Base-by-base conservation (phyloP, 2,888 invertebrate genomes). In the Polydrusus tereticollis region DNA sequence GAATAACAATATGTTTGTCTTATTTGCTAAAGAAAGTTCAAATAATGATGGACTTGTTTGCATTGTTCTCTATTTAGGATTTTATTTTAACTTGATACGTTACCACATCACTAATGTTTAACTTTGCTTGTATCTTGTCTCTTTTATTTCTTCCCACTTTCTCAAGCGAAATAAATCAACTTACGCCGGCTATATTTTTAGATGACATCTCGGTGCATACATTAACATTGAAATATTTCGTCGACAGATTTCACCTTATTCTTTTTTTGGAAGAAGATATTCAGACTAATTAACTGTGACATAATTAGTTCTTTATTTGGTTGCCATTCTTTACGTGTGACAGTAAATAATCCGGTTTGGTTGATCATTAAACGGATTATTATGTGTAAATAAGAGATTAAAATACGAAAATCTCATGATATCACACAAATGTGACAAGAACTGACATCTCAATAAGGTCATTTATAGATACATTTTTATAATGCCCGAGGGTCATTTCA, bases 271-370 rank as follows among this genome's bases (percentile, higher is more conserved):
- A 29, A 16, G 26, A 8, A 45, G 21, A 26, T 29, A 21, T 47
- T 58, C 33, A 26, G 62, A 16, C 26, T 63, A 63, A 63, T 63
- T 50, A 63, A 63, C 29, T 50, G 63, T 36, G 50, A 63, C 47
- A 63, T 33, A 63, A 63, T 55, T 29, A 55, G 29, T 29, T 14
- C 29, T 55, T 55, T 55, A 55, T 55, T 55, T 55, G 50, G 50
- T n/a, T 0, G 50, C 3, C n/a, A 26, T 50, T 23, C 50, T 50
- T 50, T 50, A 50, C 26, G 23, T n/a, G 6, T 26, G 50, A 50
- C 50, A 26, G 50, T 50, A n/a, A n/a, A n/a, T n/a, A 50, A 50
- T 50, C 50, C 26, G 26, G 6, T 50, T 26, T 26, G 26, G 23
- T 14, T n/a, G 0, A 26, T 7, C 26, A 26, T 50, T 50, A 50